phyloP scores from a whole-genome alignment of 2,797 vertebrate genomes.

The Sciurus carolinensis region DNA sequence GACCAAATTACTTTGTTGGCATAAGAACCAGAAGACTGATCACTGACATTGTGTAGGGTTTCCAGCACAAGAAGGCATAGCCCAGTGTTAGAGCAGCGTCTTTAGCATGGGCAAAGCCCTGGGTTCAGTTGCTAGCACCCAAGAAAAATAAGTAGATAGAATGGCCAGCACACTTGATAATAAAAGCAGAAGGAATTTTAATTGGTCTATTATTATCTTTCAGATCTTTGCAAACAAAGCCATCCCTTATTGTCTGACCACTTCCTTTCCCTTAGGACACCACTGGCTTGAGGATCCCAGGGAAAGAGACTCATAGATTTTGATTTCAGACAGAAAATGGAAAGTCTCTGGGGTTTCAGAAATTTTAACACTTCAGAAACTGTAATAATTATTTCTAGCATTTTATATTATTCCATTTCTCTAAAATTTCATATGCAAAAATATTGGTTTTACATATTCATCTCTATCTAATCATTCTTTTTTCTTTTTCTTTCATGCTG shows the following conservation, averaged over 20 bases:
- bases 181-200: background rate
- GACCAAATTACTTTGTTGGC: background rate
- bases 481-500: too few species aligned
- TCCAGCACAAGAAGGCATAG: background rate
- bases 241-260: background rate
- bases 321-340: slow-evolving; percentile 1
- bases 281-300: background rate
- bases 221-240: background rate
- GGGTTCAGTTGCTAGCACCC: background rate
- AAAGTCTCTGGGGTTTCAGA: background rate
- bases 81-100: background rate
- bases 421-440: slow-evolving; percentile 14
- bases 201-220: background rate
- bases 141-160: background rate
- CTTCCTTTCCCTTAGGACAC: background rate
- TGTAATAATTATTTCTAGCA: background rate
- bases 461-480: background rate
- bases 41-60: background rate
- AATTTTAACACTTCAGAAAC: slow-evolving; percentile 10
- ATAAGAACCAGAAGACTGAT: background rate
- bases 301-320: background rate
- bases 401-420: slow-evolving; percentile 6
- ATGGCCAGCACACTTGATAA: background rate
- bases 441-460: background rate
- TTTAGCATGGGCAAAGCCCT: background rate